Conservation (phyloP, 2,113 vertebrate genomes). For the Delphinapterus leucas region DNA sequence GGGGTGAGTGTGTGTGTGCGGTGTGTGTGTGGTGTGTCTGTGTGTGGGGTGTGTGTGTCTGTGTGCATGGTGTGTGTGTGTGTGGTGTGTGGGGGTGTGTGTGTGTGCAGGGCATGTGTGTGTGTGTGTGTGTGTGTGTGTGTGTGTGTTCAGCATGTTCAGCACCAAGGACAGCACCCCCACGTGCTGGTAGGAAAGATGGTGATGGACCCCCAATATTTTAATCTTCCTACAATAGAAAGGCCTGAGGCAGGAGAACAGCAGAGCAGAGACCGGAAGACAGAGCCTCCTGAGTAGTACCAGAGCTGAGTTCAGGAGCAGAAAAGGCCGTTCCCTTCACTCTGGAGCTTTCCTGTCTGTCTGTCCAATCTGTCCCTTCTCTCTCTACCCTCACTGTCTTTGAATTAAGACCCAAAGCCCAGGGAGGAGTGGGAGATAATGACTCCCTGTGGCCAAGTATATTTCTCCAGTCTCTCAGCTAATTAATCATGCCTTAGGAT, state of each 20-base stretch:
- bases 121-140: rapidly evolving
- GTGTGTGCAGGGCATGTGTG: not conserved
- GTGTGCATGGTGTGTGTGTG: rapidly evolving
- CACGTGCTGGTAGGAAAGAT: rapidly evolving
- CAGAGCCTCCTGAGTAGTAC: not conserved
- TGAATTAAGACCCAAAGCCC: not conserved
- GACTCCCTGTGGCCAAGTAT: not conserved
- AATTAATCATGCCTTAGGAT: not conserved
- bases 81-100: not conserved
- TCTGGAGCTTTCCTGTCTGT: not conserved
- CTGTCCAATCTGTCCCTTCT: not conserved
- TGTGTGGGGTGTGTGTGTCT: too few species aligned
- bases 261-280: not conserved
- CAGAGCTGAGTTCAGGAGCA: not conserved
- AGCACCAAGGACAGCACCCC: conserved; percentile 64
- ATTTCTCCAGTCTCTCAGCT: not conserved
- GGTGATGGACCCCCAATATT: not conserved
- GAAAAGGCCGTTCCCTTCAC: not conserved
- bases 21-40: too few species aligned
- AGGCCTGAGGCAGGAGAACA: not conserved
- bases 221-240: not conserved
- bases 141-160: not conserved
- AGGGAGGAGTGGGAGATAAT: not conserved
- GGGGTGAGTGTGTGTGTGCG: too few species aligned
- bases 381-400: not conserved